These are phyloP conservation scores for Arothron firmamentum DNA, from an alignment of 2,113 vertebrate species.

Conservation along the genomic window DNA sequence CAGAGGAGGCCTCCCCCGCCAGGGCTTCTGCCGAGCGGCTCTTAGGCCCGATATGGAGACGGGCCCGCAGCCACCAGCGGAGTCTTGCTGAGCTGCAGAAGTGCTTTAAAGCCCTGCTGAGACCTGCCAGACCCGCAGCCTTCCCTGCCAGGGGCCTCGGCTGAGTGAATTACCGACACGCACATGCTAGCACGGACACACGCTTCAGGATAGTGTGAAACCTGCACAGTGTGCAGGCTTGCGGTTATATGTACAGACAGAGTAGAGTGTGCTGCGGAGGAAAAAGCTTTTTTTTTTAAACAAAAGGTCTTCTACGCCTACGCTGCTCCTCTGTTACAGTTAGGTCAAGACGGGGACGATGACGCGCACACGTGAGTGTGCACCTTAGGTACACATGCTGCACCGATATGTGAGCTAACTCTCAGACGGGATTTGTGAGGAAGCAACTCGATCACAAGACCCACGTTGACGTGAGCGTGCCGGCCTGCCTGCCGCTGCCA, in stretches of 20 bases:
- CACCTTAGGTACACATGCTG: no score
- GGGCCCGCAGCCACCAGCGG: constrained; percentile 32
- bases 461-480: no score
- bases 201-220: constrained; percentile 16
- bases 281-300: background rate
- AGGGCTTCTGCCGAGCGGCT: constrained; percentile 39
- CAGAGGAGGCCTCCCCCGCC: constrained; percentile 43
- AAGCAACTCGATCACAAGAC: no score
- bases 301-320: no score
- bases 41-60: constrained; percentile 39
- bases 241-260: constrained; percentile 10
- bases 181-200: constrained; percentile 20
- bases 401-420: no score
- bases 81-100: constrained; percentile 35
- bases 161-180: constrained; percentile 52
- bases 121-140: constrained; percentile 53
- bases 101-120: constrained; percentile 49
- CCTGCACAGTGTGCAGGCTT: constrained; percentile 21
- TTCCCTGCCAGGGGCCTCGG: constrained; percentile 44
- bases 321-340: constrained; percentile 8
- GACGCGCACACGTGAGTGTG: background rate
- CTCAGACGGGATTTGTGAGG: no score
- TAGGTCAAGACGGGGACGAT: constrained; percentile 33
- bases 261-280: background rate
- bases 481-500: no score